phyloP scores from a whole-genome alignment of 2,888 invertebrate genomes.

The Caenorhabditis afra region DNA sequence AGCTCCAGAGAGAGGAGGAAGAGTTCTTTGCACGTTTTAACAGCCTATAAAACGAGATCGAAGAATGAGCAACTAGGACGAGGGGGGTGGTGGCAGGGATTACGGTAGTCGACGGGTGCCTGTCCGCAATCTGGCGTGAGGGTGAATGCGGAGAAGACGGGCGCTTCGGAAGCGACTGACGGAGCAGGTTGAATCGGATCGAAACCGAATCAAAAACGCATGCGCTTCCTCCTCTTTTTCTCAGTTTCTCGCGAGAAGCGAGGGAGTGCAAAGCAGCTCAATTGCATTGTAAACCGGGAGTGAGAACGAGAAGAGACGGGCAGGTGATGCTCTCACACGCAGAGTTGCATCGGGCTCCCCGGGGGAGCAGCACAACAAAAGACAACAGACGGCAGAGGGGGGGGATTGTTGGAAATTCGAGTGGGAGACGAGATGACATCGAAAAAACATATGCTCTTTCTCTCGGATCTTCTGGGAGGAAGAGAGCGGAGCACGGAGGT shows the following conservation, averaged over 20 bases:
- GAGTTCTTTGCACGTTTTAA: too few relatives aligned
- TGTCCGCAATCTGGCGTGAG: too few relatives aligned
- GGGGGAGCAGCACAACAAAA: conserved; percentile 14
- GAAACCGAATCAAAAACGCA: conserved; percentile 27
- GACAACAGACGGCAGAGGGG: conserved; percentile 13
- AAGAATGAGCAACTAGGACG: too few relatives aligned
- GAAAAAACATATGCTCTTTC: conserved; percentile 30
- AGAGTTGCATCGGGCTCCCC: conserved; percentile 29
- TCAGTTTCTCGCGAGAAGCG: conserved; percentile 3
- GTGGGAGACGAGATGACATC: conserved; percentile 23
- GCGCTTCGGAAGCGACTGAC: neutral
- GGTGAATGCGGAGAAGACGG: neutral
- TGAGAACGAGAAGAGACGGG: conserved; percentile 24
- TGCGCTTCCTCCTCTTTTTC: conserved; percentile 4
- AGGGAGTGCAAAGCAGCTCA: conserved; percentile 22
- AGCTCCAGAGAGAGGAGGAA: too few relatives aligned
- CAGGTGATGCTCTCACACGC: conserved; percentile 24
- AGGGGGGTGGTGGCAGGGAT: too few relatives aligned
- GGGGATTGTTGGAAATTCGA: conserved; percentile 37
- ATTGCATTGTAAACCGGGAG: conserved; percentile 32
- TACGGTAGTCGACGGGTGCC: too few relatives aligned
- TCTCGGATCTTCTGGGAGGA: neutral
- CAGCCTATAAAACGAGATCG: too few relatives aligned
- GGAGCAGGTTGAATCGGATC: conserved; percentile 4
- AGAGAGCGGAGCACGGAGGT: neutral